These are phyloP conservation scores for Euphysa ruthae DNA, from an alignment of 30 jellyfish, hydroid and myxozoan genomes.

Conservation along the genomic window DNA sequence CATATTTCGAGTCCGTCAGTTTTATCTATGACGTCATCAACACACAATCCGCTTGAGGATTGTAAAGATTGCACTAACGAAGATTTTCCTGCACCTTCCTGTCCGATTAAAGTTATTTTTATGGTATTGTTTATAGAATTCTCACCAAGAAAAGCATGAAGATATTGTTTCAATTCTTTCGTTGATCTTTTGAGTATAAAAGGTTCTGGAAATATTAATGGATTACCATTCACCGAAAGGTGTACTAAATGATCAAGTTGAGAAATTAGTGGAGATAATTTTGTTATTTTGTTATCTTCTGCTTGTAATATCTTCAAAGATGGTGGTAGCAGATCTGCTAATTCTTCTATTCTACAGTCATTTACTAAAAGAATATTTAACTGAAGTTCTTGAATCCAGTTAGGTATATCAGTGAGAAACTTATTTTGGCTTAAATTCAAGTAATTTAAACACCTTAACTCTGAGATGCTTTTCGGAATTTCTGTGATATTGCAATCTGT, in stretches of 20 bases:
- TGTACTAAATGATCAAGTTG: background rate
- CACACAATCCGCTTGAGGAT: slow-evolving; percentile 21
- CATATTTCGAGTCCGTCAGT: slow-evolving; percentile 31
- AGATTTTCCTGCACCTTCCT: slow-evolving; percentile 31
- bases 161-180: background rate
- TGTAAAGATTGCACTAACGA: slow-evolving; percentile 3
- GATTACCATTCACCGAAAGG: slow-evolving; percentile 7
- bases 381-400: slow-evolving; percentile 5
- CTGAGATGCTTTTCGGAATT: background rate
- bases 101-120: slow-evolving; percentile 24
- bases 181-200: slow-evolving; percentile 20
- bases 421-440: slow-evolving; percentile 5
- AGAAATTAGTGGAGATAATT: slow-evolving; percentile 19
- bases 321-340: slow-evolving; percentile 25
- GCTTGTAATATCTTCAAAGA: background rate
- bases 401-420: background rate
- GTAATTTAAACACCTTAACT: background rate
- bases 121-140: slow-evolving; percentile 3
- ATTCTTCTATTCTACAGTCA: background rate
- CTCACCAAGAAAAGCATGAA: slow-evolving; percentile 14
- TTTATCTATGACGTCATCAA: background rate
- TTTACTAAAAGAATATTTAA: background rate
- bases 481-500: background rate
- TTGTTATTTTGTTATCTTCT: background rate
- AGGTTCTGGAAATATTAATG: slow-evolving; percentile 21